Conservation (phyloP, 53 echinoderm and acorn worm species). For the Henricia sp. region DNA sequence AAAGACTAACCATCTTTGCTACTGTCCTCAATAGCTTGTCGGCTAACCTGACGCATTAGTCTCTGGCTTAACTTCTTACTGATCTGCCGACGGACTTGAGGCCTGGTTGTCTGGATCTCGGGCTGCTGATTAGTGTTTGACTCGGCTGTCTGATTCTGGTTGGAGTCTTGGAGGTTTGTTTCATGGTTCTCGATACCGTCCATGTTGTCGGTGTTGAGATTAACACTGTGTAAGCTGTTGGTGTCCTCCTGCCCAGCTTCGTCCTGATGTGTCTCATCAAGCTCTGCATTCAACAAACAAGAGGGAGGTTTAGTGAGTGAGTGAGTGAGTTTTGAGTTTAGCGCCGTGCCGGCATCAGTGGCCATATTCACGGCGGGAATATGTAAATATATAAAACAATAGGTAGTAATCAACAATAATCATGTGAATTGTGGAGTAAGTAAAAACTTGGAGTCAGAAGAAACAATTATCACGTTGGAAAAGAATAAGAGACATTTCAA, state of each 20-base stretch:
- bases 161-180: neutral
- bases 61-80: conserved; percentile 16
- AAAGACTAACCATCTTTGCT: neutral
- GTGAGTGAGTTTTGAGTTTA: too few relatives aligned
- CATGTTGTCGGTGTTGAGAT: neutral
- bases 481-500: too few relatives aligned
- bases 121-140: neutral
- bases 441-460: too few relatives aligned
- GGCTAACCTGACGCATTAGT: conserved; percentile 13
- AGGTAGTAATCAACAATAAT: too few relatives aligned
- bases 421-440: too few relatives aligned
- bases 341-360: too few relatives aligned
- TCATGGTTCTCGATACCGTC: neutral
- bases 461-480: too few relatives aligned
- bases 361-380: too few relatives aligned
- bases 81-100: neutral
- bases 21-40: neutral
- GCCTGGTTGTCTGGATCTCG: neutral
- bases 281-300: too few relatives aligned
- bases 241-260: neutral
- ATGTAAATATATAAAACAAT: too few relatives aligned
- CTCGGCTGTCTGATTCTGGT: neutral
- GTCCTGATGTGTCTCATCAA: neutral
- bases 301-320: too few relatives aligned
- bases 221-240: conserved; percentile 9